Evolutionary conservation across 2,797 vertebrate genomes (phyloP), one percentile per base, ranked within the genome.

Genomic region (Odontamblyopus lacepedii): DNA sequence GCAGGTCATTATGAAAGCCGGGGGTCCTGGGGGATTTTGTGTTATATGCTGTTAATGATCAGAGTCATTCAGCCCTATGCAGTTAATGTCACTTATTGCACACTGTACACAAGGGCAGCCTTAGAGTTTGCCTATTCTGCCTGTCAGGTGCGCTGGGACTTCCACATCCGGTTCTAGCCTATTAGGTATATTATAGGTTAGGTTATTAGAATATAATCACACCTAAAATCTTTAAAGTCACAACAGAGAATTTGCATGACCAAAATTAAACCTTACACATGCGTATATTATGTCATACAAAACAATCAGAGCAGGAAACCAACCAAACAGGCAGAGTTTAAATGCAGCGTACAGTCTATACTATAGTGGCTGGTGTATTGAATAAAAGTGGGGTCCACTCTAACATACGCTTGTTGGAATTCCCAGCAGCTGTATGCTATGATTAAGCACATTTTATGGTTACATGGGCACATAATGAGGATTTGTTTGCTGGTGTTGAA

Each of bases 401-500:
- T 18, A 26, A 63, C 19, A 41, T 12, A 63, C 0, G 23, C 26
- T 16, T 55, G 48, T 68, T 51, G 60, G 51, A 60, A 41, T 77
- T 69, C 35, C 23, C 59, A 59, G 32, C 26, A 38, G 50, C 32
- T 71, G 62, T 65, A 59, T 15, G 50, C 61, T 59, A 62, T 16
- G 59, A 72, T 67, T 18, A 35, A 13, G 18, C 53, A 30, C 51
- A 70, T 82, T 84, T 76, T 69, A 82, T 67, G 67, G 73, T 9
- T 63, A 73, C 30, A 74, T 57, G 72, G 70, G 63, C 48, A 27
- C 16, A 70, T 73, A 84, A 85, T 69, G 70, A 73, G 67, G 73
- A 61, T 69, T 81, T 69, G 70, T 76, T 75, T 68, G 61, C 65
- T 74, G 63, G 18, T 63, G 48, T 83, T 71, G 78, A 53, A 77